Base-by-base conservation (phyloP, 2,113 vertebrate genomes). In the Osmerus eperlanus region DNA sequence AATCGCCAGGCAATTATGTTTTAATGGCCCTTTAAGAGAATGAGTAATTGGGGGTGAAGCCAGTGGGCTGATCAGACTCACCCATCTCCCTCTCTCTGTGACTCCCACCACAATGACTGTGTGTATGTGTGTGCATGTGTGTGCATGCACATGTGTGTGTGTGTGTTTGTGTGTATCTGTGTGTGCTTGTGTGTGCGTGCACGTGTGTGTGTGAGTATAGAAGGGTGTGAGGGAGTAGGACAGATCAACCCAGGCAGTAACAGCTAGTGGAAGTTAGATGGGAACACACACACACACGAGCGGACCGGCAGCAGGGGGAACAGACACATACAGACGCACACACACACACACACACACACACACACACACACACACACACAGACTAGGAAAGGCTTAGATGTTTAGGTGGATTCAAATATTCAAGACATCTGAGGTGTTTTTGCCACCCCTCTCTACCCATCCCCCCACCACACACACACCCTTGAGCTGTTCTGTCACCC, bases 401-500 rank as follows among this genome's bases (percentile, higher is more conserved):
- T 41, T 41, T 41, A 6, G 36, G 36, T 41, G 36, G 36, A 41
- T 41, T 41, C 3, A 41, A 41, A 41, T 41, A 41, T 41, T 41
- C 36, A 41, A 41, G 36, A 41, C 36, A 41, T 41, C 36, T 41
- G 6, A 41, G 36, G 36, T 41, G 36, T 41, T 41, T 8, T 41
- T 41, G 36, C 56, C 63, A 1, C 63, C 60, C 71, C 68, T 47
- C 68, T 23, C 66, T 65, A 21, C 66, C 41, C 15, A 9, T 66
- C 64, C 63, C 67, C 12, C 60, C 51, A 71, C 66, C 71, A 81
- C 79, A 85, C 80, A 85, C 81, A 85, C 83, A 74, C 84, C 80
- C 79, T 83, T 91, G 93, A 92, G 89, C 89, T 90, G 92, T 93
- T 95, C 94, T 90, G 92, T 94, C 94, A 93, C 93, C 94, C 87